phyloP scores from a whole-genome alignment of 2,797 vertebrate genomes.

The Protonibea diacanthus region DNA sequence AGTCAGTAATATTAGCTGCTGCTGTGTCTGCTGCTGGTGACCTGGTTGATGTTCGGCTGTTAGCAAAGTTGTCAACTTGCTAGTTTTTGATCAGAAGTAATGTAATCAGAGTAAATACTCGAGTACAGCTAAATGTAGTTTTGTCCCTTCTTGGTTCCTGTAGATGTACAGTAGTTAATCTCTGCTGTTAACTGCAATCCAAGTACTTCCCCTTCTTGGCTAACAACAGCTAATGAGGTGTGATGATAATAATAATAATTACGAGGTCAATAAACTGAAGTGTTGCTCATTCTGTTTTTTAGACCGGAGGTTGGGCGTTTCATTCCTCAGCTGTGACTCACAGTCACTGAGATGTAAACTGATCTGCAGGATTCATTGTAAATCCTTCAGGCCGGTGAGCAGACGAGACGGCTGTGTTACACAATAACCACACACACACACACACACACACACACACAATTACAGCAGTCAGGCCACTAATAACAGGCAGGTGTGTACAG shows the following conservation, averaged over 20 bases:
- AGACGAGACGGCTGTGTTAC: neutral
- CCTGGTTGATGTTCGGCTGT: too few relatives aligned
- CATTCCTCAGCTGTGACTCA: slow-evolving; percentile 40
- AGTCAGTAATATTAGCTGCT: too few relatives aligned
- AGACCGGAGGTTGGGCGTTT: rapidly evolving
- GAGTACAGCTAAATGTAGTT: neutral
- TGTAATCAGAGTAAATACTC: too few relatives aligned
- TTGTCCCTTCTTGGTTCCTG: slow-evolving; percentile 11
- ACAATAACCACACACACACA: neutral
- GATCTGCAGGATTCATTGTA: neutral
- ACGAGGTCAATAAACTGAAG: neutral
- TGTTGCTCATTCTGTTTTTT: neutral
- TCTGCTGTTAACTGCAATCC: neutral
- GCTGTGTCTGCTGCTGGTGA: too few relatives aligned
- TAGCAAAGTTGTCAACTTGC: too few relatives aligned
- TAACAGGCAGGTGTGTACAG: neutral
- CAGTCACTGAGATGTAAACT: neutral
- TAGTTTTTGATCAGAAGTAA: too few relatives aligned
- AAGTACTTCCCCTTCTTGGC: neutral
- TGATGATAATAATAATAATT: neutral
- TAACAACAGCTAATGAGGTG: neutral
- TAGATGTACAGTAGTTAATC: neutral
- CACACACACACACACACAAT: neutral
- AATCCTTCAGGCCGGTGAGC: neutral
- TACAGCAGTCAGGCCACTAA: neutral